These are phyloP conservation scores for Eupithecia vulgata DNA, from an alignment of 2,888 invertebrate species.

Conservation along the genomic window DNA sequence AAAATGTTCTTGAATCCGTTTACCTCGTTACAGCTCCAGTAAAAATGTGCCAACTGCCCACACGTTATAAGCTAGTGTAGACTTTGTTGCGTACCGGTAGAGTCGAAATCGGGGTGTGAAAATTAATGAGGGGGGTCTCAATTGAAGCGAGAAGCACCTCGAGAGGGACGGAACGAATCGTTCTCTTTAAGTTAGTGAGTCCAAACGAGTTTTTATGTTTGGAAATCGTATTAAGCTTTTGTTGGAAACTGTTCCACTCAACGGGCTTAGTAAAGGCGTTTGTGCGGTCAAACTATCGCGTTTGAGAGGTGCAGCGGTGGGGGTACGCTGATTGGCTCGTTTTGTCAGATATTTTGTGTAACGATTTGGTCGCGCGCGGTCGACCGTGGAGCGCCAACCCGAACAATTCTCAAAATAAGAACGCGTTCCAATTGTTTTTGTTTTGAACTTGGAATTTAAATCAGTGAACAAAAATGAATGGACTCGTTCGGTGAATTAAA, in stretches of 20 bases:
- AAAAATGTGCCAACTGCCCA: conserved; percentile 64
- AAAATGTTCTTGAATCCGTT: conserved; percentile 64
- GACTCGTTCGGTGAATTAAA: conserved; percentile 33
- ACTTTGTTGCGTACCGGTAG: conserved; percentile 33
- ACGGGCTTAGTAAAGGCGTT: conserved; percentile 82
- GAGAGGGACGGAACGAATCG: conserved; percentile 76
- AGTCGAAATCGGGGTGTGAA: conserved; percentile 48
- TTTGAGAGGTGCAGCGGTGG: conserved; percentile 73
- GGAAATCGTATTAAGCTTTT: conserved; percentile 85
- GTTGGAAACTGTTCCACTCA: conserved; percentile 83
- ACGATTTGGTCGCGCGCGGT: conserved; percentile 74
- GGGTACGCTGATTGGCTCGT: conserved; percentile 78
- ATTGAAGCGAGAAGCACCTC: conserved; percentile 72
- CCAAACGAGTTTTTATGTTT: conserved; percentile 84
- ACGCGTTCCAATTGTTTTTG: conserved; percentile 45
- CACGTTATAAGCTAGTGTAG: conserved; percentile 41
- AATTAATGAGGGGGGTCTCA: conserved; percentile 65
- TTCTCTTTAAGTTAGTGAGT: conserved; percentile 81
- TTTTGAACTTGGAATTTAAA: conserved; percentile 39
- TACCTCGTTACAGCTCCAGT: conserved; percentile 65
- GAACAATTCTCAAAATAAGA: conserved; percentile 58
- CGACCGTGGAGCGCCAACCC: conserved; percentile 66
- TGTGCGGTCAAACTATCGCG: conserved; percentile 81
- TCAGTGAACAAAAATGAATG: conserved; percentile 49
- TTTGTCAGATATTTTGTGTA: conserved; percentile 72